Evolutionary conservation across 2,113 vertebrate species (phyloP), one percentile per base, ranked within the genome.

Genomic region (Rhagologus leucostigma): DNA sequence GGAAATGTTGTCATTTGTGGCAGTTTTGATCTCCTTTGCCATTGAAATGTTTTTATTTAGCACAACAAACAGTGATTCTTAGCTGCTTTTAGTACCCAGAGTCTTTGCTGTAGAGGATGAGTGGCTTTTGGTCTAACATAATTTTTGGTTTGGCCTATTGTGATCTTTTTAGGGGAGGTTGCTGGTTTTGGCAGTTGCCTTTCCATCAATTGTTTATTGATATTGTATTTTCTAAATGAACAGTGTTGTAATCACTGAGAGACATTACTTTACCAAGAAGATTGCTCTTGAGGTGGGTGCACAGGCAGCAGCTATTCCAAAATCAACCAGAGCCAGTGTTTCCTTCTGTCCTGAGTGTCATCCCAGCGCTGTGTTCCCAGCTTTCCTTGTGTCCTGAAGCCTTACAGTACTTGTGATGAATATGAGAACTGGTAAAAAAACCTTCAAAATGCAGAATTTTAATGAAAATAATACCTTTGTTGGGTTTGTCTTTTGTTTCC

Each of bases 1-100:
- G 96, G 96, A 97, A 96, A 95, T 96, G 96, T 92, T 95, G 96
- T 97, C 89, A 95, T 96, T 93, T 95, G 95, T 5, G 44, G 94
- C 65, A 93, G 80, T 90, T 95, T 89, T 95, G 91, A 95, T 96
- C 91, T 93, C 56, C 11, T 89, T 93, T 93, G 64, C 80, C 90
- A 92, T 47, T 59, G 59, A 90, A 85, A 42, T 0, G 0, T 80
- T 96, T 96, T 94, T 85, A 90, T 79, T 90, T 93, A 94, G 96
- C 46, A 57, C 91, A 89, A 50, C 49, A 65, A 92, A 49, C 76
- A 75, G 83, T 75, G 64, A 41, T 90, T 96, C 53, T 92, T 78
- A 84, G 89, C 86, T 95, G 64, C 49, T 92, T 81, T 90, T 78
- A 81, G 62, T 78, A 64, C 37, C 5, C 30, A 17, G 89, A 84